A percentile compares a stretch with the other conserved stretches of the same genome.
phyloP scores from a whole-genome alignment of 2,888 invertebrate genomes.

The Drosophila kuntzei region DNA sequence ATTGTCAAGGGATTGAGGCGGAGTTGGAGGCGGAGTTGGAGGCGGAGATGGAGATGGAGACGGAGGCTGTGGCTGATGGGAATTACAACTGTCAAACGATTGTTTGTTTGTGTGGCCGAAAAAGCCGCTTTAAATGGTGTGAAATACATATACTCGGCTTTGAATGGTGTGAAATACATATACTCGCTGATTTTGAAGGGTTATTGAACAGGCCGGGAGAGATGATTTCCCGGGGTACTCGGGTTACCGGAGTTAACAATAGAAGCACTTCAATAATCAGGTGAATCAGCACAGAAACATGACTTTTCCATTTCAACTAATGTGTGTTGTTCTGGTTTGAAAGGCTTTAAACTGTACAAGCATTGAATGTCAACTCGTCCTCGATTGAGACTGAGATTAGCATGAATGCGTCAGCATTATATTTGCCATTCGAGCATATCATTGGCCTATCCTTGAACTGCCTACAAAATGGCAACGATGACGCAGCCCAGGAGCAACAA shows the following conservation, averaged over 20 bases:
- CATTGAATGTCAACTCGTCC: conserved; percentile 2
- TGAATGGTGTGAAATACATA: conserved; percentile 43
- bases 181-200: conserved; percentile 44
- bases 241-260: conserved; percentile 13
- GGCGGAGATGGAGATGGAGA: conserved; percentile 2
- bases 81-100: conserved; percentile 27
- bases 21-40: not conserved
- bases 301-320: conserved; percentile 56
- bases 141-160: conserved; percentile 22
- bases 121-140: conserved; percentile 46
- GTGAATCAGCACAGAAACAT: conserved; percentile 53
- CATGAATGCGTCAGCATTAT: conserved; percentile 63
- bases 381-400: conserved; percentile 36
- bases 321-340: conserved; percentile 19
- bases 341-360: conserved; percentile 17
- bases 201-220: conserved; percentile 33
- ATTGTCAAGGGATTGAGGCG: conserved; percentile 37
- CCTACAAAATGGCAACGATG: conserved; percentile 26
- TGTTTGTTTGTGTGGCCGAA: conserved; percentile 34
- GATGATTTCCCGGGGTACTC: not conserved
- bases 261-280: conserved; percentile 24
- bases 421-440: conserved; percentile 42
- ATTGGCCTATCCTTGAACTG: conserved; percentile 30
- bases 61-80: not conserved
- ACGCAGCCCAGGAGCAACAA: conserved; percentile 30